Percentiles rank a stretch among this genome's conserved stretches.
These are phyloP conservation scores for Numida meleagris DNA, from an alignment of 2,113 vertebrate species.

Conservation along the genomic window DNA sequence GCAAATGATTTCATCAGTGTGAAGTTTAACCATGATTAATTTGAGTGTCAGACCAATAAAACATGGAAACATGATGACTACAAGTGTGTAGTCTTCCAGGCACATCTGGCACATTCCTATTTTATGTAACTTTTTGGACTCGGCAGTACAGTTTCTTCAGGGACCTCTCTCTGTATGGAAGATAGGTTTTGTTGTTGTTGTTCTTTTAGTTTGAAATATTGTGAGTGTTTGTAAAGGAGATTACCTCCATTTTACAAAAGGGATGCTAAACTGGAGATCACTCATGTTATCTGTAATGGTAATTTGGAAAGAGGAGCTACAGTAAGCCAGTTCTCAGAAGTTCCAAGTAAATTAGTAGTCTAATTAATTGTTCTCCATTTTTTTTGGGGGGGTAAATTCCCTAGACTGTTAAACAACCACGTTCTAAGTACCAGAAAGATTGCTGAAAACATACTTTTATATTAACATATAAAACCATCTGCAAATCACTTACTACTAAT, in stretches of 20 bases:
- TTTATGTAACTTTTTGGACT: background rate
- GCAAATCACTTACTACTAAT: background rate
- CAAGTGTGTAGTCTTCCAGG: background rate
- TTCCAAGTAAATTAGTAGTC: background rate
- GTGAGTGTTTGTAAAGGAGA: background rate
- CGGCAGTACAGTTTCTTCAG: background rate
- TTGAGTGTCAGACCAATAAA: background rate
- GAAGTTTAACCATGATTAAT: background rate
- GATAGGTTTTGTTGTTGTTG: background rate
- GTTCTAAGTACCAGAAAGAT: background rate
- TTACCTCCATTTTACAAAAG: background rate
- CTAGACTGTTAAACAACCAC: background rate
- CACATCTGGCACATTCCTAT: background rate
- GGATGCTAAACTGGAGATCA: background rate
- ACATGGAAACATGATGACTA: background rate
- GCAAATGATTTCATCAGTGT: background rate
- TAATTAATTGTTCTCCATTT: background rate
- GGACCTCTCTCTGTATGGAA: background rate
- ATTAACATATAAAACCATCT: background rate
- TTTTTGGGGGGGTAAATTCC: background rate
- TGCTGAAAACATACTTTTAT: background rate
- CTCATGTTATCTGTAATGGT: background rate
- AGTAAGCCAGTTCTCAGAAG: background rate
- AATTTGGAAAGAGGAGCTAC: background rate
- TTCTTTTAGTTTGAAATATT: background rate